Conservation (phyloP, 2,888 invertebrate genomes). For the Gastracanthus pulcherrimus region DNA sequence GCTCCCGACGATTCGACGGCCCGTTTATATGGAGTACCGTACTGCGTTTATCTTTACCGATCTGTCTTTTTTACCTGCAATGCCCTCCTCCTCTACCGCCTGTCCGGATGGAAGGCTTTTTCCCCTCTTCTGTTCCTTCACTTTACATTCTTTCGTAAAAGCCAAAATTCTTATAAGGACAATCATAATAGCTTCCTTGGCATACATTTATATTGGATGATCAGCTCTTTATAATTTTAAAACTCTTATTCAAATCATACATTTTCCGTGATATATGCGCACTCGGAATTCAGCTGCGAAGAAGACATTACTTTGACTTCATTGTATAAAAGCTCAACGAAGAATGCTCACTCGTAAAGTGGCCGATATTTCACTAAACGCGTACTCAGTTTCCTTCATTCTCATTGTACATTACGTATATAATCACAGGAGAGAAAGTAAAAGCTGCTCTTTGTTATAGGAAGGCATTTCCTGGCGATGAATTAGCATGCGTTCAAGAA, state of each 20-base stretch:
- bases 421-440: too few species aligned
- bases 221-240: not conserved
- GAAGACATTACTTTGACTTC: too few species aligned
- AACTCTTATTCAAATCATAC: not conserved
- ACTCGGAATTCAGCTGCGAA: too few species aligned
- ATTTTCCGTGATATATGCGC: not conserved
- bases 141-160: too few species aligned
- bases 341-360: too few species aligned
- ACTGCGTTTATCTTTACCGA: not conserved
- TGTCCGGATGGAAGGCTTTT: too few species aligned
- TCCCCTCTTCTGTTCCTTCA: too few species aligned
- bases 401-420: too few species aligned
- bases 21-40: constrained; percentile 3
- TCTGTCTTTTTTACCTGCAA: not conserved
- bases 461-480: not conserved
- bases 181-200: not conserved
- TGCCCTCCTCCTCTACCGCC: not conserved
- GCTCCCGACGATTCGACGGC: too few species aligned
- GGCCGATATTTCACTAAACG: too few species aligned
- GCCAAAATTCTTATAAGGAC: not conserved
- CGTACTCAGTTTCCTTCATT: too few species aligned
- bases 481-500: not conserved
- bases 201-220: not conserved
- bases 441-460: not conserved
- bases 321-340: too few species aligned